Base-by-base conservation (phyloP, 2,113 vertebrate genomes). In the Scartelaos histophorus region DNA sequence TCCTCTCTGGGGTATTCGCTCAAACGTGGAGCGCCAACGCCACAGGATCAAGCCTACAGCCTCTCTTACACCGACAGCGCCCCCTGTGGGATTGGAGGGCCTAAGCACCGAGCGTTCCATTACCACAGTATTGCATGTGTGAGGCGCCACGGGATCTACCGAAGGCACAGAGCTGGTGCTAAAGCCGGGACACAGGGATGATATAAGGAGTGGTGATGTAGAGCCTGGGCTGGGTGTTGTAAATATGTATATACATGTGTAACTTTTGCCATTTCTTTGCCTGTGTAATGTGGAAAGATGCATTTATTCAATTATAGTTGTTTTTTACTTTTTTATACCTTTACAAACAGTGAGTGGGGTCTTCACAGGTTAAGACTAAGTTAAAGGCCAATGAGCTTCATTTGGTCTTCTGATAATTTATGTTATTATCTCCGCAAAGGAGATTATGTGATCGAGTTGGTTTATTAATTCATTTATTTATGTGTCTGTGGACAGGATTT, bases 21-120 rank as follows among this genome's bases (percentile, higher is more conserved):
- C 87, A 90, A 91, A 93, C 90, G 91, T 87, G 87, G 90, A 87
- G 78, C 73, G 84, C 88, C 91, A 90, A 92, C 89, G 82, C 87
- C 85, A 88, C 25, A 19, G 90, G 89, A 90, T 91, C 87, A 90
- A 92, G 86, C 65, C 69, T 91, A 91, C 88, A 82, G 87, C 85
- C 76, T 82, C 91, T 91, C 85, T 90, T 90, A 88, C 85, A 83
- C 84, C 82, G 89, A 82, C 76, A 83, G 70, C 61, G 83, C 76
- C 85, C 89, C 90, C 87, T 87, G 69, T 67, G 66, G 85, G 85
- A 90, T 91, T 88, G 90, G 64, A 72, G 66, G 82, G 82, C 73
- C 80, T 73, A 84, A 85, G 81, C 78, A 64, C 82, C 77, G 73
- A 78, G 83, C 87, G 84, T 91, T 91, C 90, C 82, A 89, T 89